Base-by-base conservation (phyloP, 2,113 vertebrate species). In the Scatophagus argus region DNA sequence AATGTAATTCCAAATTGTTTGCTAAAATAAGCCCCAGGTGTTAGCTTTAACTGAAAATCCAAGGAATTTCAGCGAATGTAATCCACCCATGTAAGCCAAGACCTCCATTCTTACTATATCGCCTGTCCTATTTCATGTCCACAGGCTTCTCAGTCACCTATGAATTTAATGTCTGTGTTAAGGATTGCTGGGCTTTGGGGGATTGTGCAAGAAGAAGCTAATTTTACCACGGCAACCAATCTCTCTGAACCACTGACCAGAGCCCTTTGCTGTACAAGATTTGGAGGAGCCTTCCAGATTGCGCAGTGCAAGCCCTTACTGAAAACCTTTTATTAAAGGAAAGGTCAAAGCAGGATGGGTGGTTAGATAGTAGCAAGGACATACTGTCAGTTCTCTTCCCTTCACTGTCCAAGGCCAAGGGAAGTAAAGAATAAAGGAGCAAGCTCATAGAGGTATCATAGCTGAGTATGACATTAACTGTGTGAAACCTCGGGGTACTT, bases 251-350 rank as follows among this genome's bases (percentile, higher is more conserved):
- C 64, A 65, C 44, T 77, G 56, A 49, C 74, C 51, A 73, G 74
- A 91, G 88, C 83, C 73, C 70, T 87, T 82, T 83, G 83, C 79
- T 76, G 60, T 72, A 85, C 65, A 87, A 52, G 66, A 75, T 89
- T 84, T 78, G 78, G 59, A 74, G 31, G 41, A 76, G 75, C 43
- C 41, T 62, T 84, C 54, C 51, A 73, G 63, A 83, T 61, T 83
- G 88, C 31, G n/a, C 63, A 65, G 65, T 56, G 64, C 54, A 81
- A 79, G 83, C 70, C 74, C 56, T 79, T 38, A 76, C 78, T 79
- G 89, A 83, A 85, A 80, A 74, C 79, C 84, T 90, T 70, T 89
- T 91, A 92, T 93, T 93, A 93, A 92, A 90, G 88, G 86, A 91
- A 93, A 94, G 91, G 91, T 94, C 91, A 93, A 71, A 73, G 75